phyloP scores from a whole-genome alignment of 2,797 vertebrate species.

The Enteromius afrohamiltoni region DNA sequence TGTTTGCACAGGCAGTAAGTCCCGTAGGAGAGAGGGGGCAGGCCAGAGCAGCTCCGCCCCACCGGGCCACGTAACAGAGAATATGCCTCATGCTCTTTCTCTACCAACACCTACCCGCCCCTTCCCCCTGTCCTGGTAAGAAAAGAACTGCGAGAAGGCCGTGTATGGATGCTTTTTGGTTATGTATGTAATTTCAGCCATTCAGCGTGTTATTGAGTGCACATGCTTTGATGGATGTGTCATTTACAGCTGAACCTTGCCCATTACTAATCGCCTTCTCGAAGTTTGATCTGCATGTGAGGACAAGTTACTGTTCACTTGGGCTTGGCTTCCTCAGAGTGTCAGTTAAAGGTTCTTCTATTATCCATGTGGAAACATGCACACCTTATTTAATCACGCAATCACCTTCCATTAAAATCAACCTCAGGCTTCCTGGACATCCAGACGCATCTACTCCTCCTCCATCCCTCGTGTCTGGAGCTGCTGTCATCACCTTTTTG shows the following conservation, averaged over 20 bases:
- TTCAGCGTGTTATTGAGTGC: slow-evolving; percentile 58
- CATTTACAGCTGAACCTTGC: slow-evolving; percentile 60
- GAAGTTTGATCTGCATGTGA: slow-evolving; percentile 67
- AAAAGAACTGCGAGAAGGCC: slow-evolving; percentile 66
- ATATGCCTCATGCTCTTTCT: slow-evolving; percentile 66
- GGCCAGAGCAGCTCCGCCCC: slow-evolving; percentile 74
- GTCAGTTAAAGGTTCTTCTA: slow-evolving; percentile 19
- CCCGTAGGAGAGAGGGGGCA: slow-evolving; percentile 73
- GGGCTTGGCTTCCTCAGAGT: slow-evolving; percentile 68
- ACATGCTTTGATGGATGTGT: slow-evolving; percentile 60
- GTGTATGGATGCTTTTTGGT: slow-evolving; percentile 76
- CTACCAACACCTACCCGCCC: slow-evolving; percentile 50
- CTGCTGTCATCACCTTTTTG: slow-evolving; percentile 49
- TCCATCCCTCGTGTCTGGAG: slow-evolving; percentile 49
- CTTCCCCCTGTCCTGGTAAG: slow-evolving; percentile 49
- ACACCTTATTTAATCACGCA: slow-evolving; percentile 16
- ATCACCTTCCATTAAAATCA: neutral
- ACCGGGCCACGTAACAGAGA: slow-evolving; percentile 63
- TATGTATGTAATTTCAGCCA: slow-evolving; percentile 65
- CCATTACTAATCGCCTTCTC: slow-evolving; percentile 61
- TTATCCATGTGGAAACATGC: slow-evolving; percentile 59
- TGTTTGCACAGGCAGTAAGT: slow-evolving; percentile 79
- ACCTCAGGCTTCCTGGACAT: neutral
- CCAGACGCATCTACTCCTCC: neutral
- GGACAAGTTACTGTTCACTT: slow-evolving; percentile 67